Percentiles rank a stretch among this genome's conserved stretches.
Evolutionary conservation across 2,888 invertebrate species (phyloP).

Genomic region (Drosophila peninsularis): DNA sequence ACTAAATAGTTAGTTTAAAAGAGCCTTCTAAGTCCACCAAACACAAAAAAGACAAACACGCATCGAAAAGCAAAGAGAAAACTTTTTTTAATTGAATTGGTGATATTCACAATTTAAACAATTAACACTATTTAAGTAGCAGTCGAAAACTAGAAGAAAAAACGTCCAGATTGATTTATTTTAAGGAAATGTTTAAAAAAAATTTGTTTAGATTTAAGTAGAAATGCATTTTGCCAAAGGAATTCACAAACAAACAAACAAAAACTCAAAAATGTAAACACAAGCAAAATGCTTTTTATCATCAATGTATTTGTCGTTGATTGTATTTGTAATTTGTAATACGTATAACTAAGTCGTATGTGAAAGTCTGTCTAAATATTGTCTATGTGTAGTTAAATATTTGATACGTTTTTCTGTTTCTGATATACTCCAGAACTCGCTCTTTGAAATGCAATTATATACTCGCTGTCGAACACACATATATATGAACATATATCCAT

Average conservation of each 20-base stretch:
- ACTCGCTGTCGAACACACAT: conserved; percentile 33
- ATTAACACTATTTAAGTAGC: conserved; percentile 49
- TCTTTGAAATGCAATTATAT: conserved; percentile 44
- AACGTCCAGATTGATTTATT: conserved; percentile 74
- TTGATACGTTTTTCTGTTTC: conserved; percentile 63
- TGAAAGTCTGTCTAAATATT: conserved; percentile 57
- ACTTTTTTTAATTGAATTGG: conserved; percentile 56
- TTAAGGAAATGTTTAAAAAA: conserved; percentile 69
- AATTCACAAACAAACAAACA: conserved; percentile 52
- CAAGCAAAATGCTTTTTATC: conserved; percentile 55
- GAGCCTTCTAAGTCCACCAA: conserved; percentile 50
- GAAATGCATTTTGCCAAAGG: conserved; percentile 74
- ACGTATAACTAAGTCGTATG: conserved; percentile 39
- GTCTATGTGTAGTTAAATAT: conserved; percentile 53
- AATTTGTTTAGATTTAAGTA: conserved; percentile 52
- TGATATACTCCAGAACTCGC: conserved; percentile 75
- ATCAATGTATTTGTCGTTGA: conserved; percentile 46
- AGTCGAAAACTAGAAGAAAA: conserved; percentile 31
- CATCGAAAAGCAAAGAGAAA: conserved; percentile 31
- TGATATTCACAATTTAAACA: conserved; percentile 65
- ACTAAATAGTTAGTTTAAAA: conserved; percentile 52
- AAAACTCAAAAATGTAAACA: conserved; percentile 42
- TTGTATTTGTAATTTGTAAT: conserved; percentile 35
- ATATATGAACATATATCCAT: conserved; percentile 24
- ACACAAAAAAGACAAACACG: conserved; percentile 2